Evolutionary conservation across 2,797 vertebrate genomes (phyloP).

Genomic region (Euphonia xanthogaster): DNA sequence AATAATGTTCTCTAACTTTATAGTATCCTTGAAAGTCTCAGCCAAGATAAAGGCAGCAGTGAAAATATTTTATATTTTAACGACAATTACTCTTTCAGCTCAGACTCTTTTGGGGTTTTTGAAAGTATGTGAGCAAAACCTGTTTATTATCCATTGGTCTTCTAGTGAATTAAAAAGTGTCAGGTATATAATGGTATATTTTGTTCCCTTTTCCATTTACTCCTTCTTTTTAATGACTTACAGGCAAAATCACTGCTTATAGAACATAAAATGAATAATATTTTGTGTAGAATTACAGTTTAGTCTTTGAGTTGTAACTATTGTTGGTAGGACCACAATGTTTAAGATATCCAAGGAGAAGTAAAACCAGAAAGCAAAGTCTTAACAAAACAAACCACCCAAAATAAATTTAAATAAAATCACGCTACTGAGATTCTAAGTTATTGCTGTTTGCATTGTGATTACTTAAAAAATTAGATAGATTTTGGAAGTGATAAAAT

Average conservation of each 20-base stretch:
- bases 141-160: neutral
- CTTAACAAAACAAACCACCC: rapidly evolving
- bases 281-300: neutral
- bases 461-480: neutral
- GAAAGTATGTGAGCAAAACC: neutral
- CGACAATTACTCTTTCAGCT: neutral
- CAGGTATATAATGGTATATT: neutral
- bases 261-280: neutral
- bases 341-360: neutral
- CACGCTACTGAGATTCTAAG: neutral
- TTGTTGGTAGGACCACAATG: neutral
- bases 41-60: neutral
- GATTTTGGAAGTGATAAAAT: neutral
- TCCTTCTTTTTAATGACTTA: neutral
- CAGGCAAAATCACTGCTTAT: neutral
- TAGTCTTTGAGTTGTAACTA: neutral
- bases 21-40: neutral
- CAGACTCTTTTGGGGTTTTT: neutral
- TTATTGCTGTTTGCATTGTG: neutral
- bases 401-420: neutral
- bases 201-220: neutral
- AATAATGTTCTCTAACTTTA: neutral
- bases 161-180: neutral
- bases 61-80: neutral
- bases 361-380: neutral